Evolutionary conservation across 2,888 invertebrate genomes (phyloP).

Genomic region (Acanthosepion lycidas): DNA sequence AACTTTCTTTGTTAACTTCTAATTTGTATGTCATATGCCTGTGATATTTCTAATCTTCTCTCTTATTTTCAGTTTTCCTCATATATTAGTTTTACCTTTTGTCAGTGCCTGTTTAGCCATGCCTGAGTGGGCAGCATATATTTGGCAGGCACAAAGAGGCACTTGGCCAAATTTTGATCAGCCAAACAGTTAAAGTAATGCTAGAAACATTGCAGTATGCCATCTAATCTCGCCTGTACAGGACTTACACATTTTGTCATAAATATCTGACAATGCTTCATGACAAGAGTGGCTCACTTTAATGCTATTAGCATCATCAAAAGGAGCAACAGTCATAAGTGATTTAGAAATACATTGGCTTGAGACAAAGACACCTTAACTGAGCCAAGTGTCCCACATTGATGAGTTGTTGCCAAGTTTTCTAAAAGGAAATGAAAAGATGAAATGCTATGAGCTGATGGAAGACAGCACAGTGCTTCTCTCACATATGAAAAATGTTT

Average conservation of each 20-base stretch:
- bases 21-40: too few relatives aligned
- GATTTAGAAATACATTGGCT: background rate
- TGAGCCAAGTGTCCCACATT: background rate
- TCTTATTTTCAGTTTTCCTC: background rate
- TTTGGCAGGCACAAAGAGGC: background rate
- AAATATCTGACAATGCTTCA: background rate
- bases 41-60: too few relatives aligned
- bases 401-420: background rate
- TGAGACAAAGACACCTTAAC: background rate
- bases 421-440: background rate
- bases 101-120: background rate
- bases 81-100: background rate
- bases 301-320: background rate
- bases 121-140: background rate
- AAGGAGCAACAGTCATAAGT: background rate
- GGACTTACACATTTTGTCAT: background rate
- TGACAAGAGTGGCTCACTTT: background rate
- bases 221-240: background rate
- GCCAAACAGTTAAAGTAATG: background rate
- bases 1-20: too few relatives aligned
- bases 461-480: background rate
- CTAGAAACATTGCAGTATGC: background rate
- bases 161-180: conserved; percentile 9
- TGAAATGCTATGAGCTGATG: background rate
- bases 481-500: background rate